Base-by-base conservation (phyloP, 2,888 invertebrate species). In the Nymphalis polychloros region DNA sequence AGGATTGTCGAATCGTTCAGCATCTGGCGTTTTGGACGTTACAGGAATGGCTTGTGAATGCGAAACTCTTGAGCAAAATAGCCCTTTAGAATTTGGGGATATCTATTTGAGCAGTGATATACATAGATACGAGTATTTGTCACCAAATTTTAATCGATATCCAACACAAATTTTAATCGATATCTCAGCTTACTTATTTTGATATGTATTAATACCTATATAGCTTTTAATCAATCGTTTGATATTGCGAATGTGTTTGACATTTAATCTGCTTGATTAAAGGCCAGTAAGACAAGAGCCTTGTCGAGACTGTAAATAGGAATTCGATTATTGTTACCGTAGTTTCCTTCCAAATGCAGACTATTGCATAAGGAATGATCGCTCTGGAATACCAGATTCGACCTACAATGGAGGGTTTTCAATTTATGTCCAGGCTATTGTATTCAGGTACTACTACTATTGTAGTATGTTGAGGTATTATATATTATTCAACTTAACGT, bases 281-380 rank as follows among this genome's bases (percentile, higher is more conserved):
- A 23, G 17, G 17, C 53, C n/a, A 57, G 19, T 13, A 57, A 8
- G 19, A 57, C 55, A 35, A 55, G 55, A 35, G n/a, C n/a, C 47
- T 48, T 68, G 53, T 55, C 60, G 64, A 64, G 59, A 64, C 52
- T 59, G 31, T 49, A 52, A 59, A 50, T 49, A 60, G 68, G 65
- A 65, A 65, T 65, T 65, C 59, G 67, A 69, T 70, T 62, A 65
- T 64, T 49, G 59, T 62, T 59, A 57, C 64, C 63, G 23, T 65
- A 68, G 72, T 72, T 72, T 66, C 50, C 63, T 65, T 50, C 66
- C 68, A 57, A 69, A 64, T 65, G 67, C 72, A 59, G 49, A 65
- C 46, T 64, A 69, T 67, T 55, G 71, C 60, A 48, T 59, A 41
- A 46, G 63, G 63, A 53, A 64, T 59, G 52, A 65, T 50, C 59